Conservation (phyloP, 92 coral and sea anemone species). For the Phymanthus crucifer region DNA sequence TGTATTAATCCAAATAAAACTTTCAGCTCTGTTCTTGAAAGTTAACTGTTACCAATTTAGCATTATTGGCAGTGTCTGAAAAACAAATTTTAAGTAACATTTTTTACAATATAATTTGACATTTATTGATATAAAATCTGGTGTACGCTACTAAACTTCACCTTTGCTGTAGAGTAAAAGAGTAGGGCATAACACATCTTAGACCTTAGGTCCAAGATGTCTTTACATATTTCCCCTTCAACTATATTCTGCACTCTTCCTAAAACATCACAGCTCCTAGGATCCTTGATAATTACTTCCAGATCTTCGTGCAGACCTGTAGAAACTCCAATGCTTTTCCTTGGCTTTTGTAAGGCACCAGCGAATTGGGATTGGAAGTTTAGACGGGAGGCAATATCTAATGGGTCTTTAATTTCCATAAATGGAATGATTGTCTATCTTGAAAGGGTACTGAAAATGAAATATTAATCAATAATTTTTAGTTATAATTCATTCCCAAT, state of each 20-base stretch:
- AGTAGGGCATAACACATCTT: conserved; percentile 33
- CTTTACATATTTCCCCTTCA: conserved; percentile 11
- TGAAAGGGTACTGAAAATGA: too few species aligned
- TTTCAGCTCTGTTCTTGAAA: too few species aligned
- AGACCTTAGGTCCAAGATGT: conserved; percentile 13
- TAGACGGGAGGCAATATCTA: conserved; percentile 1
- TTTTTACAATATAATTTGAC: not conserved
- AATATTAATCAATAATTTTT: not conserved
- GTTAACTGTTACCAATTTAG: too few species aligned
- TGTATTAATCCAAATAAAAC: too few species aligned
- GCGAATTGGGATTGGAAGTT: too few species aligned
- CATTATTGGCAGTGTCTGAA: not conserved
- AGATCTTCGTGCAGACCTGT: conserved; percentile 9
- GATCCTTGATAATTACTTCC: not conserved
- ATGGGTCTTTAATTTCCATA: conserved; percentile 5
- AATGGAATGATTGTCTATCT: conserved; percentile 20
- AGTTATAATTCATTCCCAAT: too few species aligned
- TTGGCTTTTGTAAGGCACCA: conserved; percentile 12
- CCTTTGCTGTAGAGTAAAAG: conserved; percentile 30
- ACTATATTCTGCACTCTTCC: conserved; percentile 18
- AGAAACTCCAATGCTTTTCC: conserved; percentile 18
- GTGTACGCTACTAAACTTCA: not conserved
- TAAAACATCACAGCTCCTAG: too few species aligned
- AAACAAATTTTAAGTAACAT: too few species aligned
- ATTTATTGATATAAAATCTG: too few species aligned